A percentile compares a stretch with the other conserved stretches of the same genome.
Conservation (phyloP, 2,888 invertebrate species). For the Apamea sordens region DNA sequence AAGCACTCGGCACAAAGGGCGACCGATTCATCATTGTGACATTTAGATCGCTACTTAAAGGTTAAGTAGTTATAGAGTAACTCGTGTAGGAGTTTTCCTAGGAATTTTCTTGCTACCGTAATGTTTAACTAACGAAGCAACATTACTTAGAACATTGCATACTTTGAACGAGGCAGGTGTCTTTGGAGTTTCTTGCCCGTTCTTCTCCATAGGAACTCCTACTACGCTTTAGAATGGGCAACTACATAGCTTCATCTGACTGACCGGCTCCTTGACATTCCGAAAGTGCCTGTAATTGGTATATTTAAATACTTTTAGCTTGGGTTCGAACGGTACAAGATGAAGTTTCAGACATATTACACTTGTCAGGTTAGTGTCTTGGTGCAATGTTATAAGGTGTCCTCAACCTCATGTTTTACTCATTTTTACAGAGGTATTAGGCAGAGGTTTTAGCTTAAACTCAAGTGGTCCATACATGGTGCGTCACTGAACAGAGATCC, state of each 20-base stretch:
- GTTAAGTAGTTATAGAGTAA: not conserved
- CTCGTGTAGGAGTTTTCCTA: not conserved
- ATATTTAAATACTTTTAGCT: not conserved
- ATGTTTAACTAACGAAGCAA: not conserved
- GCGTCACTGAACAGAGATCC: not conserved
- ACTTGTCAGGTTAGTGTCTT: too few species aligned
- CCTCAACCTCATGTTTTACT: not conserved
- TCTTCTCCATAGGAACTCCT: not conserved
- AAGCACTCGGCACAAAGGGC: conserved; percentile 36
- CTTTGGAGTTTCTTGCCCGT: not conserved
- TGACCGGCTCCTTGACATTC: not conserved
- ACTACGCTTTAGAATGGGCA: not conserved
- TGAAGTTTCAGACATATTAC: not conserved
- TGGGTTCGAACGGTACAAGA: not conserved
- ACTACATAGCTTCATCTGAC: not conserved
- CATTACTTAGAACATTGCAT: not conserved
- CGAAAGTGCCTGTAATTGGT: not conserved
- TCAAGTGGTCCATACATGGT: not conserved
- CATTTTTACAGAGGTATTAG: not conserved
- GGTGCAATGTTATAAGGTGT: too few species aligned
- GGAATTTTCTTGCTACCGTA: not conserved
- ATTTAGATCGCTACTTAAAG: conserved; percentile 35
- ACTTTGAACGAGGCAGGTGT: not conserved
- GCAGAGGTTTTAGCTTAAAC: not conserved
- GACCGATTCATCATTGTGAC: conserved; percentile 47